phyloP scores from a whole-genome alignment of 2,888 invertebrate species.

The Caradrina kadenii region DNA sequence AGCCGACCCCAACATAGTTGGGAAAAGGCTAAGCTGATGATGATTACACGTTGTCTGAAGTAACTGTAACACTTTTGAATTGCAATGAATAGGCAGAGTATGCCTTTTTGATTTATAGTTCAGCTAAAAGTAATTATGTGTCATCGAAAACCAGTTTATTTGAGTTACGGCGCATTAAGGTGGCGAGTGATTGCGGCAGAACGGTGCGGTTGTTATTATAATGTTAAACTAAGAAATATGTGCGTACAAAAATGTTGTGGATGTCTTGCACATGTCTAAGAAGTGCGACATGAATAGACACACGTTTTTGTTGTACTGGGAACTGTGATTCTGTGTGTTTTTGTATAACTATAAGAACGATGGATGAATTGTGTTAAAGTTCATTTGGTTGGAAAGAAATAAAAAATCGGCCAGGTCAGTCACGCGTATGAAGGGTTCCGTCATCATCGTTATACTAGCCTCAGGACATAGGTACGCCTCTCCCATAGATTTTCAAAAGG shows the following conservation, averaged over 20 bases:
- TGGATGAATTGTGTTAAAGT: too few relatives aligned
- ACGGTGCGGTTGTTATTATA: slow-evolving; percentile 39
- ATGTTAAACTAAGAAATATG: slow-evolving; percentile 23
- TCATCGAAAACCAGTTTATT: slow-evolving; percentile 44
- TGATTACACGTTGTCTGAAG: too few relatives aligned
- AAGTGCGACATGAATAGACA: slow-evolving; percentile 5
- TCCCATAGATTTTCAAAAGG: too few relatives aligned
- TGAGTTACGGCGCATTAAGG: slow-evolving; percentile 38
- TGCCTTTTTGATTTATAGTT: slow-evolving; percentile 36
- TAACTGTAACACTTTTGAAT: slow-evolving; percentile 11
- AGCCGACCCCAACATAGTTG: too few relatives aligned
- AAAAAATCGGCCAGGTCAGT: too few relatives aligned
- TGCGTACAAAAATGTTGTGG: slow-evolving; percentile 29
- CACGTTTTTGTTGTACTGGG: neutral
- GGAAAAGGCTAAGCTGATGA: too few relatives aligned
- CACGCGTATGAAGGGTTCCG: too few relatives aligned
- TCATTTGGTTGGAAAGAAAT: too few relatives aligned
- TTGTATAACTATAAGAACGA: neutral
- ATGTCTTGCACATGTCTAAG: slow-evolving; percentile 27
- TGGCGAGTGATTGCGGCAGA: slow-evolving; percentile 39
- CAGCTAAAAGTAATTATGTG: slow-evolving; percentile 41
- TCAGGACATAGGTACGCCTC: too few relatives aligned
- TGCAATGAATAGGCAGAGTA: slow-evolving; percentile 20
- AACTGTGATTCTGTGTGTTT: neutral
- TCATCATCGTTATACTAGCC: too few relatives aligned